phyloP scores from a whole-genome alignment of 2,888 invertebrate genomes.

The Apamea sordens region DNA sequence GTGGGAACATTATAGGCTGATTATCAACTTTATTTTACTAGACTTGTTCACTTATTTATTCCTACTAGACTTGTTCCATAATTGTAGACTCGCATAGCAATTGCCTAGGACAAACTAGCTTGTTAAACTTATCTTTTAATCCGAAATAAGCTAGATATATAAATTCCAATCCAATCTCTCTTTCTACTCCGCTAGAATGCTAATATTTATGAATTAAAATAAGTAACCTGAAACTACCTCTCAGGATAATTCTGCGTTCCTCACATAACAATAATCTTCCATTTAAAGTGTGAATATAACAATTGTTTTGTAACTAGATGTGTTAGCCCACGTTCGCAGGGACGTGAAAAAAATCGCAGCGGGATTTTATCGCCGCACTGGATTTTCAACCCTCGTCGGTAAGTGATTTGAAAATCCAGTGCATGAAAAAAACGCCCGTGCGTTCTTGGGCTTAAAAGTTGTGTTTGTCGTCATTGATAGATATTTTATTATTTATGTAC shows the following conservation, averaged over 20 bases:
- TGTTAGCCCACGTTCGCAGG: background rate
- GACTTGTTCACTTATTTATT: no score
- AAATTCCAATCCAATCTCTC: background rate
- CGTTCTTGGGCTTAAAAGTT: background rate
- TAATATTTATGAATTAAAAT: background rate
- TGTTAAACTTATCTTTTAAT: background rate
- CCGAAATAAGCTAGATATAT: background rate
- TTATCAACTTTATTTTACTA: background rate
- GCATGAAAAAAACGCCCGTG: background rate
- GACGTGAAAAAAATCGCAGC: background rate
- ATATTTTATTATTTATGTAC: constrained; percentile 11
- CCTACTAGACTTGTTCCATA: no score
- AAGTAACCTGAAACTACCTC: background rate
- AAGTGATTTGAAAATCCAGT: background rate
- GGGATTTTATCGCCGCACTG: background rate
- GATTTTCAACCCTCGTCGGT: background rate
- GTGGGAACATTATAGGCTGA: background rate
- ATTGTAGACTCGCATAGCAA: background rate
- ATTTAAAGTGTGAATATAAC: constrained; percentile 52
- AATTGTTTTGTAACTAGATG: constrained; percentile 43
- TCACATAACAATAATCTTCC: constrained; percentile 58
- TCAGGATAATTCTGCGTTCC: constrained; percentile 35
- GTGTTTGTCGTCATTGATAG: constrained; percentile 45
- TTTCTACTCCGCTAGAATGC: constrained; percentile 3
- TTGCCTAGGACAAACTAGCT: background rate